Conservation (phyloP, 2,797 vertebrate genomes). For the Siniperca obscura region DNA sequence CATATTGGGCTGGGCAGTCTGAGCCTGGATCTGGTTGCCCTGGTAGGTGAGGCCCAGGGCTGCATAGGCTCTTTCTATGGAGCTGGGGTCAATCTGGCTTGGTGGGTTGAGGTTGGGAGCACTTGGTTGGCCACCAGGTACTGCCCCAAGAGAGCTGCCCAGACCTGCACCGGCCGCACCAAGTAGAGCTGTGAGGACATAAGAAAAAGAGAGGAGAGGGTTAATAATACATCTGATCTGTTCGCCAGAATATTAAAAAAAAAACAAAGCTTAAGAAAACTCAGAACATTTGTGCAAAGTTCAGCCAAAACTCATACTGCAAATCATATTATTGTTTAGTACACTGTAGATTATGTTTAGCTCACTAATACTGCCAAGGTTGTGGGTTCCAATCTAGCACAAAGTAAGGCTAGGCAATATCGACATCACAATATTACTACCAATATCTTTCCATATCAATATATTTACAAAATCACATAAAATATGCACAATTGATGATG, state of each 20-base stretch:
- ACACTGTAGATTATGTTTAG: not conserved
- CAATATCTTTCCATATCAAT: not conserved
- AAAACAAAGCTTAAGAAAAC: not conserved
- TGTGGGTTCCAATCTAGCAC: conserved; percentile 2
- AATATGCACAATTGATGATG: not conserved
- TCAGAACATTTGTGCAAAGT: not conserved
- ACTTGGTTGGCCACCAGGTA: conserved; percentile 90
- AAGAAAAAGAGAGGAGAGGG: not conserved
- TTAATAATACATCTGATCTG: conserved; percentile 25
- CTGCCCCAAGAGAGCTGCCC: conserved; percentile 87
- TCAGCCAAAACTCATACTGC: not conserved
- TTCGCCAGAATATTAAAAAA: accelerated
- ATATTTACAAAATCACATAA: conserved; percentile 8
- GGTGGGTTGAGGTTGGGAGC: conserved; percentile 92
- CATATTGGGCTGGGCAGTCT: conserved; percentile 88
- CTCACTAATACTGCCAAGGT: not conserved
- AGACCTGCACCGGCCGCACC: conserved; percentile 88
- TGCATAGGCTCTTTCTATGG: conserved; percentile 97
- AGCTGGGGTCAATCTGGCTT: conserved; percentile 98
- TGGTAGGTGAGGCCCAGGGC: conserved; percentile 97
- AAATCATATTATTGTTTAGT: not conserved
- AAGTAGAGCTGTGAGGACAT: conserved; percentile 88
- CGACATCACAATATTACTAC: not conserved
- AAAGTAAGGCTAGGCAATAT: not conserved
- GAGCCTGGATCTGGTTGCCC: conserved; percentile 93